These are phyloP conservation scores for Gracilinanus agilis DNA, from an alignment of 2,113 vertebrate genomes.

Conservation along the genomic window DNA sequence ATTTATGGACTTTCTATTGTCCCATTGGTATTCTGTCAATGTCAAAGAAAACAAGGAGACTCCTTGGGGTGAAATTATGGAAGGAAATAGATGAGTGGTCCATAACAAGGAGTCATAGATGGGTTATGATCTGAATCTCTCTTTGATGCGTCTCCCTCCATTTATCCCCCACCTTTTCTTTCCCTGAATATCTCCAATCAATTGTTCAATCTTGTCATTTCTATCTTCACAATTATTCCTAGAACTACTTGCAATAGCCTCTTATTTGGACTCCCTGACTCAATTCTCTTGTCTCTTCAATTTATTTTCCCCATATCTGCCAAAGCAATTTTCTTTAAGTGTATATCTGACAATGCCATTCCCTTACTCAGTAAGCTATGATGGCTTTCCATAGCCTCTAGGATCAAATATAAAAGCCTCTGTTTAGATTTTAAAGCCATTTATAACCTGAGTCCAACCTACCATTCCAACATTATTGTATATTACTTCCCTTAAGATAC, in stretches of 20 bases:
- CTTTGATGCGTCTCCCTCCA: not conserved
- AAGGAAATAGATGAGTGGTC: not conserved
- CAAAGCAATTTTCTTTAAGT: not conserved
- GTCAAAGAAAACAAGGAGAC: not conserved
- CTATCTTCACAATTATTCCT: not conserved
- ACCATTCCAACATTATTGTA: not conserved
- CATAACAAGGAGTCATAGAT: not conserved
- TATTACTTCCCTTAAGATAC: not conserved
- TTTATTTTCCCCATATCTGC: not conserved
- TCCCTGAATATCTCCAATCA: not conserved
- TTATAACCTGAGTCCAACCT: not conserved
- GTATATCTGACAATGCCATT: not conserved
- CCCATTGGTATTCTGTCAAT: not conserved
- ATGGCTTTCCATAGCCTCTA: not conserved
- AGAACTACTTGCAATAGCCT: not conserved
- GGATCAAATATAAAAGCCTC: not conserved
- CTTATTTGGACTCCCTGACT: not conserved
- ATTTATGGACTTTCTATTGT: not conserved
- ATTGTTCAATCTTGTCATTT: not conserved
- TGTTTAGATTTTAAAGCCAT: not conserved
- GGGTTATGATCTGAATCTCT: not conserved
- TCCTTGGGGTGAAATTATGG: not conserved
- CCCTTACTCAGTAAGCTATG: not conserved
- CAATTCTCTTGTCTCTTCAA: not conserved
- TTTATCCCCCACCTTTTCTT: not conserved